phyloP scores from a whole-genome alignment of 1,140 invertebrate species.

The Saxidomus purpurata region DNA sequence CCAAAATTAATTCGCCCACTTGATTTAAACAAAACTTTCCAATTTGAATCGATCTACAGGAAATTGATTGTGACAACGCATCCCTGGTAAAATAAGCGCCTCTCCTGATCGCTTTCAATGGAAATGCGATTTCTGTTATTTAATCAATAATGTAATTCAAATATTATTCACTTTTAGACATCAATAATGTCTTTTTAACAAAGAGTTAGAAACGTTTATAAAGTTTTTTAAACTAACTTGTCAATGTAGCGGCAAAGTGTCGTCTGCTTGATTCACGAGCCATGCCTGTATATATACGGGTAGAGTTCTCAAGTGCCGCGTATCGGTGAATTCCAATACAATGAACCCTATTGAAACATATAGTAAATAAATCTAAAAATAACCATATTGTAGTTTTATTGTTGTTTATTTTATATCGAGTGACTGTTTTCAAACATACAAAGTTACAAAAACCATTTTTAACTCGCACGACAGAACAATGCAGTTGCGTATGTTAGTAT shows the following conservation, averaged over 20 bases:
- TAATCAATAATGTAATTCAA: constrained; percentile 10
- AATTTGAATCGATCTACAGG: not conserved
- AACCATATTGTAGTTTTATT: constrained; percentile 17
- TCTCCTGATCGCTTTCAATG: not conserved
- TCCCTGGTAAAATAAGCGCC: not conserved
- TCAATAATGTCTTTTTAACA: not conserved
- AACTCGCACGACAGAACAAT: not conserved
- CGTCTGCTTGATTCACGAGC: not conserved
- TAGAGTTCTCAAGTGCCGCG: not conserved
- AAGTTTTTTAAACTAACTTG: not conserved
- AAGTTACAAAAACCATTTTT: not conserved
- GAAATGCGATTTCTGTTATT: not conserved
- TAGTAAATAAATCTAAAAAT: constrained; percentile 23
- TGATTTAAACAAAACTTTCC: constrained; percentile 5
- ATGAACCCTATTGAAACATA: not conserved
- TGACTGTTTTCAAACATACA: not conserved
- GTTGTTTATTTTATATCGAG: not conserved
- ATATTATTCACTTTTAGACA: not conserved
- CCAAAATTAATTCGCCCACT: constrained; percentile 9
- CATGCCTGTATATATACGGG: not conserved
- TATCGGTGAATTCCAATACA: constrained; percentile 17
- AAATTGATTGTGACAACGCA: constrained; percentile 1
- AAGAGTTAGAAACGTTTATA: not conserved
- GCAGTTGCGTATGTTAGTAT: too few species aligned
- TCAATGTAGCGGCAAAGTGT: not conserved